These are phyloP conservation scores for Trogon melanurus DNA, from an alignment of 2,113 vertebrate species.

Conservation along the genomic window DNA sequence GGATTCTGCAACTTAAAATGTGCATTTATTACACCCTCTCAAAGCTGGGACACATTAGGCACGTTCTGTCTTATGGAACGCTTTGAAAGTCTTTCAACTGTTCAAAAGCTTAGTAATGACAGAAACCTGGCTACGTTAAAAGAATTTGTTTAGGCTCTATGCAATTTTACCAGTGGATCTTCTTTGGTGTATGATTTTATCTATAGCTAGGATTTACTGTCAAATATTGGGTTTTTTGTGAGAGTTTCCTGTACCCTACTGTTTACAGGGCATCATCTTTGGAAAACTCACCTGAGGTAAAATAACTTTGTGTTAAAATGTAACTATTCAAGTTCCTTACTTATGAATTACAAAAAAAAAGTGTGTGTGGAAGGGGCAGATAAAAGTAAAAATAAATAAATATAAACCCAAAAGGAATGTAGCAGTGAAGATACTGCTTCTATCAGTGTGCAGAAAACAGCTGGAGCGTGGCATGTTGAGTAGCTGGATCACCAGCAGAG, in stretches of 20 bases:
- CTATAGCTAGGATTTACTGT: neutral
- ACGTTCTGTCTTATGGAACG: neutral
- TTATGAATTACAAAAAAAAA: neutral
- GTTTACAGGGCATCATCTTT: neutral
- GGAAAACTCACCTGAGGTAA: neutral
- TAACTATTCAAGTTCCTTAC: neutral
- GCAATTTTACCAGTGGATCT: rapidly evolving
- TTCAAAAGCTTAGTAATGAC: neutral
- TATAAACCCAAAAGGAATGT: neutral
- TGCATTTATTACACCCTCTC: neutral
- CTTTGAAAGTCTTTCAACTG: neutral
- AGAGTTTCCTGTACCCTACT: neutral
- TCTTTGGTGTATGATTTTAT: neutral
- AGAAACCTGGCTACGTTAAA: neutral
- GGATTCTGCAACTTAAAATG: neutral
- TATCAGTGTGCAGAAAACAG: neutral
- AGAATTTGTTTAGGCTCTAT: neutral
- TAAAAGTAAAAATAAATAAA: neutral
- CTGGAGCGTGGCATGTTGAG: neutral
- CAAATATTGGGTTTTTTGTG: neutral
- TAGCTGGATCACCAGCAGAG: conserved; percentile 28
- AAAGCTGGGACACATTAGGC: neutral
- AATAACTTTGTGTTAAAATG: neutral
- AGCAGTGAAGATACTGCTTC: neutral
- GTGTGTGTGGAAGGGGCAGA: neutral